Percentiles rank a stretch among this genome's conserved stretches.
These are phyloP conservation scores for Drosophila aff. DNA, from an alignment of 1,140 invertebrate genomes.

Conservation along the genomic window DNA sequence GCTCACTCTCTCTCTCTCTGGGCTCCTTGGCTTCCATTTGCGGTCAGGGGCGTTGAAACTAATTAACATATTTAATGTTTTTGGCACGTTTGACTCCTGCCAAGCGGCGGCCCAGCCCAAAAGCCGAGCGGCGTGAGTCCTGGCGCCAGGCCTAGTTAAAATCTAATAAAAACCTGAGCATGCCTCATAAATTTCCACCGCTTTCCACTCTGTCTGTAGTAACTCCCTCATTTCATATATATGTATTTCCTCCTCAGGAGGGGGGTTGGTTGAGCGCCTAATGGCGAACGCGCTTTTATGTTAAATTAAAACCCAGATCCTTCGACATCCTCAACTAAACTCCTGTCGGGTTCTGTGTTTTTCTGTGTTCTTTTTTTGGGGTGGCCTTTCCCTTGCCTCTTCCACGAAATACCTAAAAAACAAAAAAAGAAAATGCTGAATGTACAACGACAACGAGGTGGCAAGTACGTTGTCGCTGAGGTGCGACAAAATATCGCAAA, in stretches of 20 bases:
- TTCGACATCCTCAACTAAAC: slow-evolving; percentile 17
- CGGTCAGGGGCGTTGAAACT: slow-evolving; percentile 74
- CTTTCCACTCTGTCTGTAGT: slow-evolving; percentile 18
- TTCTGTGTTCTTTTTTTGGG: neutral
- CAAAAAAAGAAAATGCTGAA: slow-evolving; percentile 1
- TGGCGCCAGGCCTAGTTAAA: slow-evolving; percentile 81
- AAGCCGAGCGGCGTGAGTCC: neutral
- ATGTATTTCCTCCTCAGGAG: slow-evolving; percentile 1
- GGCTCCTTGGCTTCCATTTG: neutral
- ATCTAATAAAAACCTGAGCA: slow-evolving; percentile 85
- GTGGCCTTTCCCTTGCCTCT: slow-evolving; percentile 18
- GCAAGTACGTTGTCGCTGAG: slow-evolving; percentile 82
- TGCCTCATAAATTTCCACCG: slow-evolving; percentile 84
- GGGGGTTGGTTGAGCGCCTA: slow-evolving; percentile 65
- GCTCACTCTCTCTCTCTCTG: slow-evolving; percentile 3
- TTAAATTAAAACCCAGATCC: slow-evolving; percentile 75
- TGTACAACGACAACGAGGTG: slow-evolving; percentile 57
- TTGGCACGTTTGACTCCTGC: slow-evolving; percentile 72
- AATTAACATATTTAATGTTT: slow-evolving; percentile 84
- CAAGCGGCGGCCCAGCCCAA: slow-evolving; percentile 11
- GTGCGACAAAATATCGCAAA: slow-evolving; percentile 84
- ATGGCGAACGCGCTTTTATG: slow-evolving; percentile 83
- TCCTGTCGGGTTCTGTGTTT: neutral
- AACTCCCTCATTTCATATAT: neutral
- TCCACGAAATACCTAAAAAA: neutral